Conservation (phyloP, 2,113 vertebrate genomes). For the Microcebus griseorufus region DNA sequence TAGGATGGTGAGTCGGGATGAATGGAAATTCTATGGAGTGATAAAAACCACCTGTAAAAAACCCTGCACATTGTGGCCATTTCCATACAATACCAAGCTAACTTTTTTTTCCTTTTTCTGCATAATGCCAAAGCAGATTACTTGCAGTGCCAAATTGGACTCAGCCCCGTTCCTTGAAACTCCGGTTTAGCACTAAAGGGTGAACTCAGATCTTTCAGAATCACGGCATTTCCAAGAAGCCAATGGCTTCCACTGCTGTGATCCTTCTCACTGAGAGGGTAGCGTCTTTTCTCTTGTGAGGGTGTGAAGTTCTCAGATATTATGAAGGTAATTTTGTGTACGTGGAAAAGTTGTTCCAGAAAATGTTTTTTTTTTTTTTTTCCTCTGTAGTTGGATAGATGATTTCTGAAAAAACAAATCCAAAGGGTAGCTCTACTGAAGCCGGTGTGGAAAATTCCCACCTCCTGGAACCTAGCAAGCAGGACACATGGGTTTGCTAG, state of each 20-base stretch:
- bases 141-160: neutral
- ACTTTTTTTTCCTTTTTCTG: neutral
- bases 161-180: neutral
- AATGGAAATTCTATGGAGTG: neutral
- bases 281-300: neutral
- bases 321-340: neutral
- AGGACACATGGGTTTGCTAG: neutral
- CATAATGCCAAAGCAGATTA: neutral
- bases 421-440: neutral
- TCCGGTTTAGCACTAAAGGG: neutral
- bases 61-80: neutral
- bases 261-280: neutral
- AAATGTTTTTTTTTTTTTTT: neutral
- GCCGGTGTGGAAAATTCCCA: neutral
- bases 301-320: neutral
- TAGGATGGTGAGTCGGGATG: neutral
- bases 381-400: neutral
- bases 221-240: neutral
- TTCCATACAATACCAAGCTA: neutral
- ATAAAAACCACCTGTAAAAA: neutral
- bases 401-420: slow-evolving; percentile 14
- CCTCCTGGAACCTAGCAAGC: neutral
- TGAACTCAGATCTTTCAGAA: neutral
- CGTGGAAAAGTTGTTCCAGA: neutral
- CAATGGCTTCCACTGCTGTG: neutral